Percentiles rank a stretch among this genome's conserved stretches.
Evolutionary conservation across 2,113 vertebrate species (phyloP).

Genomic region (Cyprinus carpio): DNA sequence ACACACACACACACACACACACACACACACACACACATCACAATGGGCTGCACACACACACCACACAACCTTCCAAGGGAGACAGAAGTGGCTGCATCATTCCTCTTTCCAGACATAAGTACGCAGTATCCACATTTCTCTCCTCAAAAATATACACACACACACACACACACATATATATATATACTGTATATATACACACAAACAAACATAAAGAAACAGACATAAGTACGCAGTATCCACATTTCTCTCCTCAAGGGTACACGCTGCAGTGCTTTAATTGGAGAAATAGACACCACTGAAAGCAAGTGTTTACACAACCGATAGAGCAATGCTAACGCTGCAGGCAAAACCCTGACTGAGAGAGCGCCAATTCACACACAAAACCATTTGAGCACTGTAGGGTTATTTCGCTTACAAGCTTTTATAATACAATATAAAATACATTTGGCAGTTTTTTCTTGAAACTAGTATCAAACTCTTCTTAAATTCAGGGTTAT

Average conservation of each 20-base stretch:
- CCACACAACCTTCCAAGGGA: too few relatives aligned
- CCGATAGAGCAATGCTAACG: neutral
- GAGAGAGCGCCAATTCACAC: constrained; percentile 15
- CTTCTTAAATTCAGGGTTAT: neutral
- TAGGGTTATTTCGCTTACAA: constrained; percentile 13
- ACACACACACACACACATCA: constrained; percentile 36
- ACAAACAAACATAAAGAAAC: neutral
- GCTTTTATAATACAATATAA: neutral
- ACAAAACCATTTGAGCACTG: constrained; percentile 1
- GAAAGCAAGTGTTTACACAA: constrained; percentile 26
- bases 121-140: neutral
- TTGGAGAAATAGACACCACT: constrained; percentile 9
- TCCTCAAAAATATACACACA: too few relatives aligned
- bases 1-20: constrained; percentile 32
- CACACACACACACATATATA: neutral
- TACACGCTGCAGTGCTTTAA: neutral
- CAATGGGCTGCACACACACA: constrained; percentile 38
- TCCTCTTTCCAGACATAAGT: neutral
- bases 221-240: neutral
- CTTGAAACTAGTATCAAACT: neutral
- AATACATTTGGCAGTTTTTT: neutral
- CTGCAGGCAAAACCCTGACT: constrained; percentile 16
- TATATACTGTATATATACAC: too few relatives aligned
- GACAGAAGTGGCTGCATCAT: neutral
- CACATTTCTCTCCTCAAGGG: neutral